phyloP scores from a whole-genome alignment of 2,888 invertebrate genomes.

The Lasioglossum vierecki region DNA sequence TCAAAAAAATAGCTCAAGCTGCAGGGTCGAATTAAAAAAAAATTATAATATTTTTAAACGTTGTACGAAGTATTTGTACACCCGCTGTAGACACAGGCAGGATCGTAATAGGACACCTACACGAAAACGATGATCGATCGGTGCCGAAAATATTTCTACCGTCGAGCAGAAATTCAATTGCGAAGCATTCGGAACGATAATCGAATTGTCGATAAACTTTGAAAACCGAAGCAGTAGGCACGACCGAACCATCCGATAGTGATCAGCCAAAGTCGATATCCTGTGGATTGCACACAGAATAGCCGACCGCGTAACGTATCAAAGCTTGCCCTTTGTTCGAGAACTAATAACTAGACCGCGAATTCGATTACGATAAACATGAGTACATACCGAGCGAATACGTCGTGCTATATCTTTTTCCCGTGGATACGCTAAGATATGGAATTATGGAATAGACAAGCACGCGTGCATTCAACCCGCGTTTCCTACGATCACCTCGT shows the following conservation, averaged over 20 bases:
- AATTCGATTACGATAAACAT: neutral
- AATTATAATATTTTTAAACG: no score
- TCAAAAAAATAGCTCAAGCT: no score
- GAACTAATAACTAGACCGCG: neutral
- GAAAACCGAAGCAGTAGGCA: neutral
- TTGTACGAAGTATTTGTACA: no score
- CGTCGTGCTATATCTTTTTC: neutral
- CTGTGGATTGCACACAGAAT: neutral
- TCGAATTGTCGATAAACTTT: neutral
- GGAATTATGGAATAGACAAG: neutral
- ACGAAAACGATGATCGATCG: neutral
- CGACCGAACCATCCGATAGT: neutral
- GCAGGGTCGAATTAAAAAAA: no score
- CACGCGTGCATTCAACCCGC: neutral
- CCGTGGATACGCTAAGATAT: neutral
- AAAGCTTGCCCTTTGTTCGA: neutral
- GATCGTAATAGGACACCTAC: neutral
- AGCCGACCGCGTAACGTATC: neutral
- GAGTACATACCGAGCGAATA: neutral
- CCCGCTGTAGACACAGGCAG: no score
- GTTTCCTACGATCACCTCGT: neutral
- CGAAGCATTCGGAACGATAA: neutral
- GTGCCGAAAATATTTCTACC: neutral
- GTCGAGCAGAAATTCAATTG: neutral
- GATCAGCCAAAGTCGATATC: neutral